phyloP scores from a whole-genome alignment of 1,140 invertebrate species.

The Eriocheir sinensis region DNA sequence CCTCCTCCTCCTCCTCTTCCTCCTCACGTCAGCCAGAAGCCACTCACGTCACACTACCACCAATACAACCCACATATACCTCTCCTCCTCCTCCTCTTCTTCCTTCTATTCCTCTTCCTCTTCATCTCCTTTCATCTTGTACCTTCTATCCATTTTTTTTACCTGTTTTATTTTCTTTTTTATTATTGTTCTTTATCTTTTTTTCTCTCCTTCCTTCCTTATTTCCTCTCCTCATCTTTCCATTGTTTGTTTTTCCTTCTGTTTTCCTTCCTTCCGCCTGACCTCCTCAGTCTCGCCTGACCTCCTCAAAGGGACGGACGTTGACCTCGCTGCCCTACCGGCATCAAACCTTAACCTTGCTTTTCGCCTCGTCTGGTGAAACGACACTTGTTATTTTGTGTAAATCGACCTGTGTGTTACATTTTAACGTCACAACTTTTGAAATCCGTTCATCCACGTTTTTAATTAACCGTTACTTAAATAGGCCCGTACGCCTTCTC shows the following conservation, averaged over 20 bases:
- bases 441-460: too few species aligned
- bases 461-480: too few species aligned
- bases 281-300: too few species aligned
- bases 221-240: not conserved
- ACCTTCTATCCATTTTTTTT: not conserved
- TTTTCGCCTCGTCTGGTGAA: too few species aligned
- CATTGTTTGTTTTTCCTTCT: not conserved
- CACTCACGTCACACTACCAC: not conserved
- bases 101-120: not conserved
- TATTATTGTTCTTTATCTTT: not conserved
- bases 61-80: not conserved
- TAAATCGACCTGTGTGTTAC: too few species aligned
- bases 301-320: too few species aligned
- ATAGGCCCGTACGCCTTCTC: too few species aligned
- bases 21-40: not conserved
- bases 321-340: too few species aligned
- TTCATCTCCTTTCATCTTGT: not conserved
- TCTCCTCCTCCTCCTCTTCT: not conserved
- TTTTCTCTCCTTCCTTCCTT: not conserved
- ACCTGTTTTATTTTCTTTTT: not conserved
- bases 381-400: too few species aligned
- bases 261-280: not conserved
- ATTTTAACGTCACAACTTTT: too few species aligned
- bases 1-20: not conserved
- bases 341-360: too few species aligned